A percentile compares a stretch with the other conserved stretches of the same genome.
phyloP scores from a whole-genome alignment of 2,888 invertebrate species.

The Tiliacea aurago region DNA sequence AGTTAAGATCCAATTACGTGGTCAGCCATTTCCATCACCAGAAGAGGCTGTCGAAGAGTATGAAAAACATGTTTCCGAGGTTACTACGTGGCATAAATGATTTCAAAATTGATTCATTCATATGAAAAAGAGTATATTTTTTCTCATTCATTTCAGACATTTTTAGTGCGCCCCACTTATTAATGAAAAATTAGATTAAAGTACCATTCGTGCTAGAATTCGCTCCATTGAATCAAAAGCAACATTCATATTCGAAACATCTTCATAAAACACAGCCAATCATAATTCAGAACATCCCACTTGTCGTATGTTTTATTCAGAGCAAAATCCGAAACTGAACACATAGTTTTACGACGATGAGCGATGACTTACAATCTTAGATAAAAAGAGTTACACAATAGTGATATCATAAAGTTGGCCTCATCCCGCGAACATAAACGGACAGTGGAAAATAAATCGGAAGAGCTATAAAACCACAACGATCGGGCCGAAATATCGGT shows the following conservation, averaged over 20 bases:
- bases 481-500: slow-evolving; percentile 76
- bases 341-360: slow-evolving; percentile 56
- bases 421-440: slow-evolving; percentile 68
- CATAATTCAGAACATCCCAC: slow-evolving; percentile 52
- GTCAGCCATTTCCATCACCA: too few relatives aligned
- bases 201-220: slow-evolving; percentile 6
- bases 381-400: slow-evolving; percentile 68
- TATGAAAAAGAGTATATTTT: too few relatives aligned
- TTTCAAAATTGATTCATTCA: too few relatives aligned
- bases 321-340: slow-evolving; percentile 52
- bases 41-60: too few relatives aligned
- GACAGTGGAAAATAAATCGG: slow-evolving; percentile 73
- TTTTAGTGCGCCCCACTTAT: too few relatives aligned
- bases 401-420: slow-evolving; percentile 64
- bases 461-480: slow-evolving; percentile 75
- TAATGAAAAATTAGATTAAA: neutral
- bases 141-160: too few relatives aligned
- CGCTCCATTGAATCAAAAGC: slow-evolving; percentile 29
- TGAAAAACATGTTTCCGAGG: too few relatives aligned
- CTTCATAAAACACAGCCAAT: slow-evolving; percentile 57
- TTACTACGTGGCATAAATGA: too few relatives aligned
- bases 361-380: slow-evolving; percentile 62
- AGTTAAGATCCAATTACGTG: too few relatives aligned
- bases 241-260: slow-evolving; percentile 13
- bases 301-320: slow-evolving; percentile 58